Conservation (phyloP, 2,888 invertebrate genomes). For the Acleris literana region DNA sequence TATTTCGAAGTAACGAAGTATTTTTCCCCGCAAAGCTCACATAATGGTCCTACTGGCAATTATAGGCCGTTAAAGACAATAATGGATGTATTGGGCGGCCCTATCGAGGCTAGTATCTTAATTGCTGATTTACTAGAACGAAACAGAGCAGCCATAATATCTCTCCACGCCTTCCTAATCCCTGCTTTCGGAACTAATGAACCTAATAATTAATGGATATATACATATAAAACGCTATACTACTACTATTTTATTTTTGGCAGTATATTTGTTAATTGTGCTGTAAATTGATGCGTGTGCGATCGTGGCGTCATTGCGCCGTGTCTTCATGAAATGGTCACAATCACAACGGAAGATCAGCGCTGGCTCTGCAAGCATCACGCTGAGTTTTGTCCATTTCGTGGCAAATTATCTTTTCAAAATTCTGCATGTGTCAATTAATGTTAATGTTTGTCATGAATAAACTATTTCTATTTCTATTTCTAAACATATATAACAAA, state of each 20-base stretch:
- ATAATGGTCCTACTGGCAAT: conserved; percentile 61
- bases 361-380: no score
- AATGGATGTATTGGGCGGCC: conserved; percentile 57
- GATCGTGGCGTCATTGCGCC: no score
- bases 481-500: not conserved
- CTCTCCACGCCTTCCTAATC: conserved; percentile 40
- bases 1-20: conserved; percentile 56
- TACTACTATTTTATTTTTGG: no score
- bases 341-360: no score
- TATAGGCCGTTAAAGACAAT: conserved; percentile 64
- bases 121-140: conserved; percentile 64
- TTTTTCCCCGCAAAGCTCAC: conserved; percentile 58
- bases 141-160: conserved; percentile 40
- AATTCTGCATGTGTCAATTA: no score
- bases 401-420: no score
- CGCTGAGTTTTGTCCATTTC: no score
- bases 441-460: no score
- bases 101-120: conserved; percentile 67
- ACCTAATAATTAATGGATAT: conserved; percentile 18
- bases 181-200: conserved; percentile 38
- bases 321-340: no score
- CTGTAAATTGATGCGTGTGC: no score
- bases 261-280: no score
- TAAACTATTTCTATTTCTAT: no score
- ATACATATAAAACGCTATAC: conserved; percentile 17